A percentile compares a stretch with the other conserved stretches of the same genome.
Evolutionary conservation across 2,888 invertebrate species (phyloP).

Genomic region (Volucella inflata): DNA sequence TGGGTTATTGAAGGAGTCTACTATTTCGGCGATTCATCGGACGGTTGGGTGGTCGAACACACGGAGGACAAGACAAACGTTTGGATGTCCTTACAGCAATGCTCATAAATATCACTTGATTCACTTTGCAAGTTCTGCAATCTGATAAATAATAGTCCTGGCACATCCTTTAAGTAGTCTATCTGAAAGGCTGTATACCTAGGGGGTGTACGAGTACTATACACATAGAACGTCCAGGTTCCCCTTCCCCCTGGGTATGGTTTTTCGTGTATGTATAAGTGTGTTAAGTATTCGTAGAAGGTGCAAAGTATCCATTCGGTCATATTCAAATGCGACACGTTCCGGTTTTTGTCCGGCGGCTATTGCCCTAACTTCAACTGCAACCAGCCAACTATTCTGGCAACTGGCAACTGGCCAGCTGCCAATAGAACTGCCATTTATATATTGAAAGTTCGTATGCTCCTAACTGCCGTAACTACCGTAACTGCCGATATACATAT

Average conservation of each 20-base stretch:
- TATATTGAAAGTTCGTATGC: conserved; percentile 67
- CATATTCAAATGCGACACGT: conserved; percentile 69
- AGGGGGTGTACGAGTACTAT: not conserved
- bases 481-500: conserved; percentile 28
- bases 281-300: conserved; percentile 24
- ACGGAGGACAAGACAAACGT: not conserved
- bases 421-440: conserved; percentile 67
- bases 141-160: conserved; percentile 70
- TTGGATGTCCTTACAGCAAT: conserved; percentile 34
- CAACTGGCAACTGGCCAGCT: conserved; percentile 61
- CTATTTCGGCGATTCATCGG: not conserved
- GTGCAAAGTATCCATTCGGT: conserved; percentile 64
- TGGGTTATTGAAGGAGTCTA: not conserved
- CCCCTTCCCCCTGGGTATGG: not conserved
- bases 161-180: conserved; percentile 66
- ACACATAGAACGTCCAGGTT: not conserved
- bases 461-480: conserved; percentile 18
- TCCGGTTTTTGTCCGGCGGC: conserved; percentile 47
- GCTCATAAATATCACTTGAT: conserved; percentile 74
- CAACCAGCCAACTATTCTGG: conserved; percentile 50
- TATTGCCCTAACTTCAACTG: conserved; percentile 46
- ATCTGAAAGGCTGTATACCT: conserved; percentile 6
- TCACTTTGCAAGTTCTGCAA: conserved; percentile 74
- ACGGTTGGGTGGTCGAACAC: not conserved
- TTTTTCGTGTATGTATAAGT: conserved; percentile 5